Conservation (phyloP, 2,113 vertebrate species). For the Uria lomvia region DNA sequence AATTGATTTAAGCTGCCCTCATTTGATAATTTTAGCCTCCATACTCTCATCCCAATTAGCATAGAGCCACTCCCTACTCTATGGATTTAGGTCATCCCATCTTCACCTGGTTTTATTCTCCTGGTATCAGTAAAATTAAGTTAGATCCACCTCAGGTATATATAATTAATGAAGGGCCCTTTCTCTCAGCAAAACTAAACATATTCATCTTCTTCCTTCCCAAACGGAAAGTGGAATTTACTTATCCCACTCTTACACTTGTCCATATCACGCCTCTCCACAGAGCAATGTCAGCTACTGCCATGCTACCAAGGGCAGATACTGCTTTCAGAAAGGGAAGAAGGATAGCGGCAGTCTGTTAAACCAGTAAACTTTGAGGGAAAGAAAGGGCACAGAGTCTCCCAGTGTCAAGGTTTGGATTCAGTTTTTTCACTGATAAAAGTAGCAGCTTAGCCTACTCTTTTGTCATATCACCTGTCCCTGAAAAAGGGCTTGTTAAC, state of each 20-base stretch:
- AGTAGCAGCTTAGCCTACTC: neutral
- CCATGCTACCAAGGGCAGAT: neutral
- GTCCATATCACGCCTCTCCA: neutral
- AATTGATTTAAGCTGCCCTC: neutral
- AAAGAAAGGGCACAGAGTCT: neutral
- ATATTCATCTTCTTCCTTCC: neutral
- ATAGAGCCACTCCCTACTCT: neutral
- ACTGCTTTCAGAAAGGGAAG: neutral
- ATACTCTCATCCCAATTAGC: neutral
- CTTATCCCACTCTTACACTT: neutral
- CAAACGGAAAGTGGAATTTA: neutral
- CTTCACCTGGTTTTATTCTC: neutral
- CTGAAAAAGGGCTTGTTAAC: neutral
- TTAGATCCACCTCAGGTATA: neutral
- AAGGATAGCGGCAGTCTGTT: neutral
- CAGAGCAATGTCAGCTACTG: neutral
- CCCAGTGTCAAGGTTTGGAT: neutral
- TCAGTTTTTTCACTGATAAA: neutral
- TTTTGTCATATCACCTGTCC: neutral
- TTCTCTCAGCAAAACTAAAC: neutral
- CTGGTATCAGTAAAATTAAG: neutral
- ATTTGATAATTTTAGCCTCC: neutral
- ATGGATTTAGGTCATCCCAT: neutral
- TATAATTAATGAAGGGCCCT: neutral
- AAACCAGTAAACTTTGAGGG: neutral